Base-by-base conservation (phyloP, 2,113 vertebrate species). In the Sylvietta virens region DNA sequence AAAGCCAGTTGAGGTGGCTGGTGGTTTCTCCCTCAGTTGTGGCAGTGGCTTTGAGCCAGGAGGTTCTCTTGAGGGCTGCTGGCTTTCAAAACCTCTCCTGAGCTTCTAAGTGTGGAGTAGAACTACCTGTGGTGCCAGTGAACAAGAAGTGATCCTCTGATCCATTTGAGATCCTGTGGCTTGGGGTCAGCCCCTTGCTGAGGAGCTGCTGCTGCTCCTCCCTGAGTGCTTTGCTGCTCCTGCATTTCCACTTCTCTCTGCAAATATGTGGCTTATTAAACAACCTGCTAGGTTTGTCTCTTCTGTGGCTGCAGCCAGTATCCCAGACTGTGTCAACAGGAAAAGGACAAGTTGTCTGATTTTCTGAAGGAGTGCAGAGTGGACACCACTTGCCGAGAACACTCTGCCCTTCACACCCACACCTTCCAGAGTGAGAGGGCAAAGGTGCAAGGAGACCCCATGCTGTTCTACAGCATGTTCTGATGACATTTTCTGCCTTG, bases 401-500 rank as follows among this genome's bases (percentile, higher is more conserved):
- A 30, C 42, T 90, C 98, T 62, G 96, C 98, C 3, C 81, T 98
- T 74, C 95, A 98, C 39, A 96, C 96, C 54, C 88, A 18, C 31
- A 91, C 92, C 77, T 98, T 98, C 64, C 96, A 98, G 90, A 97
- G 98, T 22, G 82, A 84, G 45, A 95, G 96, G n/a, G 92, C 61
- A 11, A 95, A 91, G 66, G 90, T 97, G 35, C 94, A 78, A 67
- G 90, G 66, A 70, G 96, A 98, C 20, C 51, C 44, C 44, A 94
- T 98, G 96, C 85, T 97, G 44, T 97, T 98, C 85, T 91, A 92
- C 8, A 54, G n/a, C n/a, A n/a, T n/a, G n/a, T n/a, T n/a, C n/a
- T n/a, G n/a, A 94, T 54, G 87, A 91, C 21, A 53, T 98, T 88
- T 98, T 99, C 85, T 96, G 88, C 5, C 35, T 99, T 18, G 97